Conservation (phyloP, 2,113 vertebrate genomes). For the Puntigrus tetrazona region DNA sequence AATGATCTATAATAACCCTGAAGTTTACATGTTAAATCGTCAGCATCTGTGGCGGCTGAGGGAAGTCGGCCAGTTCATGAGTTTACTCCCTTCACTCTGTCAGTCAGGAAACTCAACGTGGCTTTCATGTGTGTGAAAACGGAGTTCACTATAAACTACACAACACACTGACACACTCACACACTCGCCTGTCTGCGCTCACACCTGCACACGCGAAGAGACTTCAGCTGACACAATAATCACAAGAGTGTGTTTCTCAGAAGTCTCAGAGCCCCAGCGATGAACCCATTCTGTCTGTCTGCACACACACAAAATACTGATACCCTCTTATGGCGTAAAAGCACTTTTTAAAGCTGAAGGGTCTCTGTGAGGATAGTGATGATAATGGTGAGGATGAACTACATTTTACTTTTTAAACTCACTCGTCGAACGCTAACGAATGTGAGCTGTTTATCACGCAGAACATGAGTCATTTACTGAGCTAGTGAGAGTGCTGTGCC, state of each 20-base stretch:
- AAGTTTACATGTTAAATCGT: neutral
- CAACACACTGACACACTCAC: neutral
- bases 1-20: neutral
- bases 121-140: neutral
- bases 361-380: neutral
- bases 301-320: neutral
- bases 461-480: neutral
- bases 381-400: neutral
- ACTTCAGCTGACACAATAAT: neutral
- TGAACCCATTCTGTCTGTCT: constrained; percentile 36
- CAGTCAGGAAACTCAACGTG: neutral
- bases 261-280: constrained; percentile 5
- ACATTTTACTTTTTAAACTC: neutral
- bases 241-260: neutral
- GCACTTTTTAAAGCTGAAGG: neutral
- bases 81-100: neutral
- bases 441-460: neutral
- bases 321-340: neutral
- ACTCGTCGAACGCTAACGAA: neutral
- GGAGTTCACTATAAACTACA: neutral
- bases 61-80: neutral
- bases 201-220: constrained; percentile 15
- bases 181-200: neutral
- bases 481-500: neutral
- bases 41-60: neutral